phyloP scores from a whole-genome alignment of 1,140 invertebrate species.

The Zaprionus africanus region DNA sequence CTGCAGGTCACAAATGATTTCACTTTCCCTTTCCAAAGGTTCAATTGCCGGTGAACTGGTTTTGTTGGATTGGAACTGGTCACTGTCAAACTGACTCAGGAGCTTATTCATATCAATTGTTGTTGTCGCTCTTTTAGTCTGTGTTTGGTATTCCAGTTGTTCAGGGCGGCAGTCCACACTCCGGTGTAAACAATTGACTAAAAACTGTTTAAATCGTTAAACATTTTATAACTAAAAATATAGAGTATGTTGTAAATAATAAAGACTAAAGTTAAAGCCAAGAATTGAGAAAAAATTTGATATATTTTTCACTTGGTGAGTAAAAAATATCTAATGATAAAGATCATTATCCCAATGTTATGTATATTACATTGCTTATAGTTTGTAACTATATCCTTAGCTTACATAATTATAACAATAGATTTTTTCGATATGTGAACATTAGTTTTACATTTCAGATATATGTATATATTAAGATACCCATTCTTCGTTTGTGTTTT shows the following conservation, averaged over 20 bases:
- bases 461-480: conserved; percentile 31
- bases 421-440: not conserved
- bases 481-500: conserved; percentile 48
- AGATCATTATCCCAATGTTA: not conserved
- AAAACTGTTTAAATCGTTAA: conserved; percentile 48
- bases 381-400: conserved; percentile 3
- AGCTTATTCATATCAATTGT: conserved; percentile 45
- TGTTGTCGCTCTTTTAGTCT: conserved; percentile 64
- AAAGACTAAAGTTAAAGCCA: not conserved
- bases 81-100: conserved; percentile 44
- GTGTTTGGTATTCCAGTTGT: conserved; percentile 56
- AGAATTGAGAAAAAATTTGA: not conserved
- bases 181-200: conserved; percentile 58
- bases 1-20: not conserved
- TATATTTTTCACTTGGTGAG: conserved; percentile 11
- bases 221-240: conserved; percentile 3
- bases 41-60: conserved; percentile 13
- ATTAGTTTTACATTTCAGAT: conserved; percentile 40
- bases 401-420: conserved; percentile 7
- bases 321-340: not conserved
- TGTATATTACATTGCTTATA: conserved; percentile 7
- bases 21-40: not conserved
- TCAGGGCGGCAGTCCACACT: conserved; percentile 29
- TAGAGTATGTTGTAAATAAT: not conserved
- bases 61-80: conserved; percentile 26